Evolutionary conservation across 2,888 invertebrate species (phyloP).

Genomic region (Rapana venosa): DNA sequence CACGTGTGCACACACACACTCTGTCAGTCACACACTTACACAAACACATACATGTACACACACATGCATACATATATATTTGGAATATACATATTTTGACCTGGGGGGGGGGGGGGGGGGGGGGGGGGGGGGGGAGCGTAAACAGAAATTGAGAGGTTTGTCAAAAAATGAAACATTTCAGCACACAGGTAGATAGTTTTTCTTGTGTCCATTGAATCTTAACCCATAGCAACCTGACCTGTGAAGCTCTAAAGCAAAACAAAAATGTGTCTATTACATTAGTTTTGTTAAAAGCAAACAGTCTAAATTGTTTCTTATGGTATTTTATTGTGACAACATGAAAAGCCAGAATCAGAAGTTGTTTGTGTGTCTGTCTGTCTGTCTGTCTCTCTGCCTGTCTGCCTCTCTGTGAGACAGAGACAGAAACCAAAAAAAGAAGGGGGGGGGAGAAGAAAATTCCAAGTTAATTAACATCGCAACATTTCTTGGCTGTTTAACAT

Average conservation of each 20-base stretch:
- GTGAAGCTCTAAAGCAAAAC: not conserved
- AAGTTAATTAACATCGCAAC: not conserved
- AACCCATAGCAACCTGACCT: not conserved
- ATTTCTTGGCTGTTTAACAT: no score
- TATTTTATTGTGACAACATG: not conserved
- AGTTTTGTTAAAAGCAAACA: not conserved
- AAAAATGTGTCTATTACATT: not conserved
- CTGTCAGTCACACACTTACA: not conserved
- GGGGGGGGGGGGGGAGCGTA: not conserved
- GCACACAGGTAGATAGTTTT: not conserved
- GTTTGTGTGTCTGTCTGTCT: not conserved
- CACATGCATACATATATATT: not conserved
- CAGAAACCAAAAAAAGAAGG: no score
- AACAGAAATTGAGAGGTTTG: not conserved
- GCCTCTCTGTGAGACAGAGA: no score
- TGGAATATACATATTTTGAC: not conserved
- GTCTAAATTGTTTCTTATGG: not conserved
- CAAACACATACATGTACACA: not conserved
- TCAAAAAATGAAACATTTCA: not conserved
- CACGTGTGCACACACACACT: not conserved
- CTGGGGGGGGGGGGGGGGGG: no score
- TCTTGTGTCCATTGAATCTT: not conserved
- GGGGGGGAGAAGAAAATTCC: not conserved
- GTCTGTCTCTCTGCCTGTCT: not conserved
- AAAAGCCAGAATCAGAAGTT: not conserved